Percentiles rank a stretch among this genome's conserved stretches.
phyloP scores from a whole-genome alignment of 2,113 vertebrate species.

The Python bivittatus region DNA sequence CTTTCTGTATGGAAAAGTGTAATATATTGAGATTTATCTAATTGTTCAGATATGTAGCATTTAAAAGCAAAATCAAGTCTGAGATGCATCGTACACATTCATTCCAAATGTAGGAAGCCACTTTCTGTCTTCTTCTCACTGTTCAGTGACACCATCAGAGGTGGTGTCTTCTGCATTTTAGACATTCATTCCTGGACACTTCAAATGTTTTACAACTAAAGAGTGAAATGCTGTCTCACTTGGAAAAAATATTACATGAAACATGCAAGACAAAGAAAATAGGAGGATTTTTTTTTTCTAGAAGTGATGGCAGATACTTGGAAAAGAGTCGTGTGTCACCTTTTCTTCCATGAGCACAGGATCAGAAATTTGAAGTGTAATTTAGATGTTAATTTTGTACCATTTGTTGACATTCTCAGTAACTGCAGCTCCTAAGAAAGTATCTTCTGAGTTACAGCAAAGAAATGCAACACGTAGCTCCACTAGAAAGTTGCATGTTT shows the following conservation, averaged over 20 bases:
- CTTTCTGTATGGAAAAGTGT: neutral
- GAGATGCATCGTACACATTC: neutral
- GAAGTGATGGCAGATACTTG: neutral
- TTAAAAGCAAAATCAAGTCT: neutral
- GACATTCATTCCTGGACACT: neutral
- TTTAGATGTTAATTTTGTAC: neutral
- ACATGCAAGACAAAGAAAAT: neutral
- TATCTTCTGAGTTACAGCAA: neutral
- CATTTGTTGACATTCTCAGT: neutral
- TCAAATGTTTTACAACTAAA: neutral
- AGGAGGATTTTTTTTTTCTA: neutral
- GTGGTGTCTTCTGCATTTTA: neutral
- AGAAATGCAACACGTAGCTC: too few species aligned
- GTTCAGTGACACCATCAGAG: neutral
- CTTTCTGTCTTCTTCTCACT: neutral
- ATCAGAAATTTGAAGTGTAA: neutral
- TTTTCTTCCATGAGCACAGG: neutral
- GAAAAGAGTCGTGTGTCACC: neutral
- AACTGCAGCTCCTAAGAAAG: neutral
- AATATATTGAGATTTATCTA: neutral
- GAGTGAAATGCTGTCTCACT: neutral
- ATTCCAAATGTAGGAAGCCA: neutral
- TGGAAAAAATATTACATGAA: neutral
- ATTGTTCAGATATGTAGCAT: neutral
- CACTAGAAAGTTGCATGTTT: neutral